Evolutionary conservation across 1,140 invertebrate species (phyloP).

Genomic region (Drosophila hydei): DNA sequence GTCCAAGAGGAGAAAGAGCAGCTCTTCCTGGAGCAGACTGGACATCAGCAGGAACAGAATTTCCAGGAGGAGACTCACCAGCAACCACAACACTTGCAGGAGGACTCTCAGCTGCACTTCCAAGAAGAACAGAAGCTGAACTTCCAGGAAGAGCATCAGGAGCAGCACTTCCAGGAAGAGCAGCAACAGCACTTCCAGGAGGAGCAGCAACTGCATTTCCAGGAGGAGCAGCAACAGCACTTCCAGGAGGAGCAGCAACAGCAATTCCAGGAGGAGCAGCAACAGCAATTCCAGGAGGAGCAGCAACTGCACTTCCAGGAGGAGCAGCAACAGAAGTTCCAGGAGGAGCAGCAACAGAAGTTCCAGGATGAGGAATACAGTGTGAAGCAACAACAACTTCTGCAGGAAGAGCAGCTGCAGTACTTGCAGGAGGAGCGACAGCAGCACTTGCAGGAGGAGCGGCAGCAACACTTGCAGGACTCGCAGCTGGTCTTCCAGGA

Average conservation of each 20-base stretch:
- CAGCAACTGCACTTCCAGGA: slow-evolving; percentile 10
- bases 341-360: neutral
- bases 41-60: slow-evolving; percentile 2
- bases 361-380: too few relatives aligned
- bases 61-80: neutral
- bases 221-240: slow-evolving; percentile 3
- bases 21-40: neutral
- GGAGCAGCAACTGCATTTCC: slow-evolving; percentile 1
- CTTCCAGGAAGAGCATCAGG: neutral
- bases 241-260: neutral
- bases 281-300: slow-evolving; percentile 1
- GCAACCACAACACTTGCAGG: neutral
- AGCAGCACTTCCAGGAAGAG: neutral
- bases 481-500: neutral
- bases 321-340: slow-evolving; percentile 5
- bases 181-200: slow-evolving; percentile 5
- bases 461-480: neutral
- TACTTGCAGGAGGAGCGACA: slow-evolving; percentile 5
- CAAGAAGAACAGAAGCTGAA: neutral
- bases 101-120: neutral
- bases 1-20: slow-evolving; percentile 8
- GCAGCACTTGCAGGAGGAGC: neutral
- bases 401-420: slow-evolving; percentile 12
- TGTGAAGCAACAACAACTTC: too few relatives aligned
- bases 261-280: slow-evolving; percentile 8